These are phyloP conservation scores for Nerophis lumbriciformis DNA, from an alignment of 2,113 vertebrate species.

Conservation along the genomic window DNA sequence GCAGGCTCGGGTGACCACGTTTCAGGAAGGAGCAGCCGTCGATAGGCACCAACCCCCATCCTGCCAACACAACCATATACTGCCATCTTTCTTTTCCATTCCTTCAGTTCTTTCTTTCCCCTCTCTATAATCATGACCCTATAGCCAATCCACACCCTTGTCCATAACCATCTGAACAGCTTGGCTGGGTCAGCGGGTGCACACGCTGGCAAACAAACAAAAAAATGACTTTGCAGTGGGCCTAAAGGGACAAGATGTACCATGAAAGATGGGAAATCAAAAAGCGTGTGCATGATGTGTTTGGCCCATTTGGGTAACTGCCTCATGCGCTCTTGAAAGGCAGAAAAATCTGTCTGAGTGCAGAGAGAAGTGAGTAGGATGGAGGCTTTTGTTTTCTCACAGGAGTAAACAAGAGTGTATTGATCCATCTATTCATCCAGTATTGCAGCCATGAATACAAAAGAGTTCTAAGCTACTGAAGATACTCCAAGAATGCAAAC, in stretches of 20 bases:
- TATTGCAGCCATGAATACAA: slow-evolving; percentile 3
- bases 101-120: slow-evolving; percentile 18
- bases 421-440: slow-evolving; percentile 11
- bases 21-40: slow-evolving; percentile 73
- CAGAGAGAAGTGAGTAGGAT: slow-evolving; percentile 26
- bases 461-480: slow-evolving; percentile 3
- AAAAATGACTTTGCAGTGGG: slow-evolving; percentile 58
- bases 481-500: not conserved
- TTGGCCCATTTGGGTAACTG: slow-evolving; percentile 56
- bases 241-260: slow-evolving; percentile 47
- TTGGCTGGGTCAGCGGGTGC: slow-evolving; percentile 50
- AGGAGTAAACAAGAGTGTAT: slow-evolving; percentile 22
- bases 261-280: not conserved
- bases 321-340: slow-evolving; percentile 57
- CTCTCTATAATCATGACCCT: slow-evolving; percentile 45
- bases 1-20: slow-evolving; percentile 76
- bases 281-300: slow-evolving; percentile 47
- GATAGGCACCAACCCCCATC: slow-evolving; percentile 68
- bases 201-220: slow-evolving; percentile 53
- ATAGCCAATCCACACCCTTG: slow-evolving; percentile 14
- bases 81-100: slow-evolving; percentile 54
- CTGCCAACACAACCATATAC: slow-evolving; percentile 58
- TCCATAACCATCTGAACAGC: slow-evolving; percentile 39
- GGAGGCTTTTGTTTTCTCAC: slow-evolving; percentile 18
- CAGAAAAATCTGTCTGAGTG: slow-evolving; percentile 43